Evolutionary conservation across 53 echinoderm and acorn worm genomes (phyloP).

Genomic region (Apostichopus leukothele): DNA sequence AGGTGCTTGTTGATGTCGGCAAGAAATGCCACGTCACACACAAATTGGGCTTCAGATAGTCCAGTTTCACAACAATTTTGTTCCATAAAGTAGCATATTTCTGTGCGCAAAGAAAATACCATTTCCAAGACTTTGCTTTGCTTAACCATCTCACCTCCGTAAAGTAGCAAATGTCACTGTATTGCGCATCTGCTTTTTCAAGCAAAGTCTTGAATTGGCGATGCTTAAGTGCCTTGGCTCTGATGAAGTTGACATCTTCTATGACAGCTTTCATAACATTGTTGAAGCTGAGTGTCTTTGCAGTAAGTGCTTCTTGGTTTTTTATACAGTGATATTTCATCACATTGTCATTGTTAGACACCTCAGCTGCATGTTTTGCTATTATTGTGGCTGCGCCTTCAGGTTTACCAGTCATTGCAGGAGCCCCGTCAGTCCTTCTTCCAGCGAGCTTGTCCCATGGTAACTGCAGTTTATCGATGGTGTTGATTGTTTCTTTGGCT

Average conservation of each 20-base stretch:
- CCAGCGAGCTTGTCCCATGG: constrained; percentile 33
- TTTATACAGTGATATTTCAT: constrained; percentile 39
- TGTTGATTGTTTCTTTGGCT: constrained; percentile 8
- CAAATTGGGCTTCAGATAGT: background rate
- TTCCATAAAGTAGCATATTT: background rate
- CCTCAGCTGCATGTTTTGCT: constrained; percentile 2
- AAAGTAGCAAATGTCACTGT: constrained; percentile 31
- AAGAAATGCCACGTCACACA: constrained; percentile 2
- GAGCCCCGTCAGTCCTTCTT: constrained; percentile 5
- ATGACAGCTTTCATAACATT: constrained; percentile 16
- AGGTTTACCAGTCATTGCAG: background rate
- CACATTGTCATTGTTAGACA: background rate
- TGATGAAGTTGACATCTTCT: constrained; percentile 21
- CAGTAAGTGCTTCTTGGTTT: constrained; percentile 23
- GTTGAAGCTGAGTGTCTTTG: background rate
- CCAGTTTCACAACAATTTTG: background rate
- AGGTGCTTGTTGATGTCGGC: constrained; percentile 5
- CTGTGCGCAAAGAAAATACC: background rate
- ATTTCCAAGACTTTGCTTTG: constrained; percentile 6
- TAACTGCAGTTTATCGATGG: background rate
- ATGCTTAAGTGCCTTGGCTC: constrained; percentile 3
- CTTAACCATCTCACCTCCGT: constrained; percentile 27
- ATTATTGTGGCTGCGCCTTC: background rate
- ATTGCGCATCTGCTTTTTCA: constrained; percentile 19
- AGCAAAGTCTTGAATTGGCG: constrained; percentile 28